Base-by-base conservation (phyloP, 1,140 invertebrate species). In the Nasonia longicornis region DNA sequence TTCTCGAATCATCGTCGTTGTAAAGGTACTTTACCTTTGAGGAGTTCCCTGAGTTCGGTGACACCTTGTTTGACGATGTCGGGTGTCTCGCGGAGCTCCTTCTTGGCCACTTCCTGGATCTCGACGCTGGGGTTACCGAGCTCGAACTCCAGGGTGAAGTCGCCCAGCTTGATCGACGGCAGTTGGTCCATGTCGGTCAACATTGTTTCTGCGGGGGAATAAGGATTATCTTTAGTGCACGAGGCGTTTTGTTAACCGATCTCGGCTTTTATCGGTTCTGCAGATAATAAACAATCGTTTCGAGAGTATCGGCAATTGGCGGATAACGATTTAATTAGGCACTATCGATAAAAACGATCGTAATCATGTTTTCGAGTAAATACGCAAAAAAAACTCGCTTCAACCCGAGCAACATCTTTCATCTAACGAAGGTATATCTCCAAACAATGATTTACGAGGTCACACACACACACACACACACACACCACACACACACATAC, bases 41-140 rank as follows among this genome's bases (percentile, higher is more conserved):
- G 88, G 38, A 96, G 88, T 83, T 93, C 92, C 81, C 90, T 93
- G 0, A 96, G 89, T 84, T 94, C 92, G 45, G 90, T 89, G 0
- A 94, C 86, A n/a, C 93, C 93, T 73, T 94, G 91, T 83, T 92
- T 91, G 22, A 92, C 90, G 1, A 93, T 83, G 64, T 96, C 95
- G 0, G 94, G 93, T 0, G 92, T 92, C 87, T 96, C 95, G 1
- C 95, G 89, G 0, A 96, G 91, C 85, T 96, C 95, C 75, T 92
- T 93, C 16, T 90, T 90, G 0, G 95, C 95, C n/a, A 96, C 92
- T 87, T 96, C 95, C 83, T 92, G 89, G 11, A 94, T 88, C 71
- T 94, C 93, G 6, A 92, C 87, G 11, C 87, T 86, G 0, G 94
- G 92, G 26, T 93, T 92, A 0, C 93, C 93, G 16, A 96, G 85